Conservation (phyloP, 1,140 invertebrate genomes). For the Camponotus vicinus region DNA sequence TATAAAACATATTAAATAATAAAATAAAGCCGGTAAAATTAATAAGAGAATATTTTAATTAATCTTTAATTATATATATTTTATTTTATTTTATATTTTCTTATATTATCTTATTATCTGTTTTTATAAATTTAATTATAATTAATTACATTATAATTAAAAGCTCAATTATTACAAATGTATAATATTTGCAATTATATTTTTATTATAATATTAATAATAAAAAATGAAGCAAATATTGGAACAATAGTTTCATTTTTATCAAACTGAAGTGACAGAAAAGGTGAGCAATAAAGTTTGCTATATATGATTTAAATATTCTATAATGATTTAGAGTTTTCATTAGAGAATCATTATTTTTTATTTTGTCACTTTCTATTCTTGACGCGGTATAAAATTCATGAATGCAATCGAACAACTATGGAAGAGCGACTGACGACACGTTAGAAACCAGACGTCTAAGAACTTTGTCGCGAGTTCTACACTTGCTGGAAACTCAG, state of each 20-base stretch:
- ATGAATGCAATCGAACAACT: conserved; percentile 8
- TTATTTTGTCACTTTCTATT: background rate
- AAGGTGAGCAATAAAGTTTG: background rate
- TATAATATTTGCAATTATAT: background rate
- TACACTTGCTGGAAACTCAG: conserved; percentile 28
- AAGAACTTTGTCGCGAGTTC: conserved; percentile 40
- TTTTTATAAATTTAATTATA: background rate
- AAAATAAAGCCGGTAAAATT: no score
- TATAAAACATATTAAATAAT: no score
- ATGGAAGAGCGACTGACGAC: background rate
- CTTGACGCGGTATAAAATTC: conserved; percentile 28
- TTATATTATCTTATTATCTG: background rate
- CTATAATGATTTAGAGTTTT: background rate
- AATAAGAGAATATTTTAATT: no score
- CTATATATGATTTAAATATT: background rate
- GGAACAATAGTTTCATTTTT: background rate
- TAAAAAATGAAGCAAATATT: background rate
- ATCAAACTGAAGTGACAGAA: background rate
- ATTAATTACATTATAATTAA: background rate
- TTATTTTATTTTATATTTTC: no score
- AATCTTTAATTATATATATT: no score
- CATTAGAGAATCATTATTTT: background rate
- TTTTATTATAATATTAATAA: background rate
- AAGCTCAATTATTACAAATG: background rate
- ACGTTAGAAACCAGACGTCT: conserved; percentile 22